Conservation (phyloP, 2,888 invertebrate genomes). For the Eupelmus urozonus region DNA sequence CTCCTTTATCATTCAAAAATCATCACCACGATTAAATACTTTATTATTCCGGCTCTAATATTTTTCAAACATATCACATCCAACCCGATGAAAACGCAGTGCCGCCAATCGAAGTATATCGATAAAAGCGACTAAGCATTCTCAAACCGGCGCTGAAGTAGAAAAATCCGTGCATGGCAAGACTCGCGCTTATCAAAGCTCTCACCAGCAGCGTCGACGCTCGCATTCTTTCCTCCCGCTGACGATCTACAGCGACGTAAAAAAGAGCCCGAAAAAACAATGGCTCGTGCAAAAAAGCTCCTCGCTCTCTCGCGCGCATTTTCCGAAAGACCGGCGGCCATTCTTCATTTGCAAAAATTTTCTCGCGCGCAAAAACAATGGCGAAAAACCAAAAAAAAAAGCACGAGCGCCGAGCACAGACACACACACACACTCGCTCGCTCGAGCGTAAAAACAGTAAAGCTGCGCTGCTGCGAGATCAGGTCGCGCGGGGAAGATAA, state of each 20-base stretch:
- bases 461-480: not conserved
- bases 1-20: not conserved
- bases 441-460: not conserved
- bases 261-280: not conserved
- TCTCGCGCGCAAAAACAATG: conserved; percentile 14
- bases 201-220: not conserved
- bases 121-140: no score
- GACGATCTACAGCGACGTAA: not conserved
- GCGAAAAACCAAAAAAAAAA: not conserved
- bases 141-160: no score
- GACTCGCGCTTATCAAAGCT: not conserved
- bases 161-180: not conserved
- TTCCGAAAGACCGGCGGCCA: not conserved
- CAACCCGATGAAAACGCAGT: no score
- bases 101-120: no score
- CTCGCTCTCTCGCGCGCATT: not conserved
- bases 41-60: not conserved
- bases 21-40: not conserved
- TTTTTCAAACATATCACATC: no score
- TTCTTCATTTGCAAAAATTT: conserved; percentile 29
- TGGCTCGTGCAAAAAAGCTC: not conserved
- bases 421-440: not conserved
- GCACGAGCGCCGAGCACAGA: not conserved
- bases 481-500: not conserved
- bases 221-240: not conserved